phyloP scores from a whole-genome alignment of 2,888 invertebrate species.

The Clivina fossor region DNA sequence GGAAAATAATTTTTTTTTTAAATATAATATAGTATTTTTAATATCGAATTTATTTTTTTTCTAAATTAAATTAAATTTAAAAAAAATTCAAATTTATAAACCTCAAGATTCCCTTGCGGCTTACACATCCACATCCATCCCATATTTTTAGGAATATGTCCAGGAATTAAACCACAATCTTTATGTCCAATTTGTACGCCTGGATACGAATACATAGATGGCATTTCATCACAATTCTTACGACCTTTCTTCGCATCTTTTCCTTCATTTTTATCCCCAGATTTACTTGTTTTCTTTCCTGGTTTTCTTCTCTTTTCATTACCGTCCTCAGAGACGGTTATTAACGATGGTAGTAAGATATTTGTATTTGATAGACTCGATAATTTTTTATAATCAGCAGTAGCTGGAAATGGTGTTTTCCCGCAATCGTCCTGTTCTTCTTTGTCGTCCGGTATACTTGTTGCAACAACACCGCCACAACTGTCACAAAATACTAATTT shows the following conservation, averaged over 20 bases:
- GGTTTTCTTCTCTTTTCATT: neutral
- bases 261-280: conserved; percentile 1
- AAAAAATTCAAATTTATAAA: too few relatives aligned
- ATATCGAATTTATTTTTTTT: too few relatives aligned
- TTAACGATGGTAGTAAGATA: too few relatives aligned
- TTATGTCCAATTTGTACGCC: conserved; percentile 60
- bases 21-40: too few relatives aligned
- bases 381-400: too few relatives aligned
- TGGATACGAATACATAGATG: conserved; percentile 50
- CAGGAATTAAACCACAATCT: conserved; percentile 49
- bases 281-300: neutral
- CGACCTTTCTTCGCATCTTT: neutral
- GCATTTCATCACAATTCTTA: neutral
- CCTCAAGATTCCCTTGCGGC: conserved; percentile 22
- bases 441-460: neutral
- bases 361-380: too few relatives aligned
- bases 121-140: conserved; percentile 67
- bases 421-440: too few relatives aligned
- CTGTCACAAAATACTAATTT: conserved; percentile 23
- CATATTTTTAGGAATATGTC: conserved; percentile 63
- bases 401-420: too few relatives aligned
- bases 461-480: conserved; percentile 24
- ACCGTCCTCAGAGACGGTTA: too few relatives aligned
- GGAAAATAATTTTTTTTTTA: too few relatives aligned
- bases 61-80: too few relatives aligned